These are phyloP conservation scores for human (Homo sapiens) DNA, from an alignment of 2,113 vertebrate species.

Conservation along the genomic window DNA sequence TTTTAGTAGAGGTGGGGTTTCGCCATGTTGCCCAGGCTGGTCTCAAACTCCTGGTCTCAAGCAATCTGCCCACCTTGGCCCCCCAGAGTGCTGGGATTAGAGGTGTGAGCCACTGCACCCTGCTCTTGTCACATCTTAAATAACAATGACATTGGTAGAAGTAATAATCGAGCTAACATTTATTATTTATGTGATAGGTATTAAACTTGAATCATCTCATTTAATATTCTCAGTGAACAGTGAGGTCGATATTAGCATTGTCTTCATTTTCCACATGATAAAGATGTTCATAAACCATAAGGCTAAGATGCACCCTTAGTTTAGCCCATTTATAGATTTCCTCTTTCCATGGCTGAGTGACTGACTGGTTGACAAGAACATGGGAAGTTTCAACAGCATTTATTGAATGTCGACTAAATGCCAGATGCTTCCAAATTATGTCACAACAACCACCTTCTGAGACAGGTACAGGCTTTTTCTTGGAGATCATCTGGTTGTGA, in stretches of 20 bases:
- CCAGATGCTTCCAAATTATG: constrained; percentile 51
- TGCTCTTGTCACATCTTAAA: neutral
- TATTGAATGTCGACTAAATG: constrained; percentile 40
- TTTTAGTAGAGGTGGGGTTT: too few species aligned
- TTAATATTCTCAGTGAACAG: neutral
- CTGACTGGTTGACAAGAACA: constrained; percentile 29
- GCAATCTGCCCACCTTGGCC: too few species aligned
- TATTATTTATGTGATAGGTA: neutral
- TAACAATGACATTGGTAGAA: neutral
- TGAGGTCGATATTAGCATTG: neutral
- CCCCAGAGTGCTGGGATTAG: too few species aligned
- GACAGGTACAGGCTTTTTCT: constrained; percentile 48
- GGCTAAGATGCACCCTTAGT: neutral
- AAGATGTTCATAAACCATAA: neutral
- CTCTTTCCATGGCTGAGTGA: constrained; percentile 17
- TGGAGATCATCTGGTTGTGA: neutral
- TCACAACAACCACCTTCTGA: constrained; percentile 69
- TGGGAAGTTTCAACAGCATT: neutral
- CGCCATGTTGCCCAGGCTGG: too few species aligned
- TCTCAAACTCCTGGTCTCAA: too few species aligned
- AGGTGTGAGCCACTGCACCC: too few species aligned
- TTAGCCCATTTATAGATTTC: neutral
- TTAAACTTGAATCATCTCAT: neutral
- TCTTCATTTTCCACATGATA: constrained; percentile 1
- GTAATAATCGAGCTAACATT: neutral